Base-by-base conservation (phyloP, 37 sponge, comb jelly and placozoan genomes). In the Tethya wilhelma region DNA sequence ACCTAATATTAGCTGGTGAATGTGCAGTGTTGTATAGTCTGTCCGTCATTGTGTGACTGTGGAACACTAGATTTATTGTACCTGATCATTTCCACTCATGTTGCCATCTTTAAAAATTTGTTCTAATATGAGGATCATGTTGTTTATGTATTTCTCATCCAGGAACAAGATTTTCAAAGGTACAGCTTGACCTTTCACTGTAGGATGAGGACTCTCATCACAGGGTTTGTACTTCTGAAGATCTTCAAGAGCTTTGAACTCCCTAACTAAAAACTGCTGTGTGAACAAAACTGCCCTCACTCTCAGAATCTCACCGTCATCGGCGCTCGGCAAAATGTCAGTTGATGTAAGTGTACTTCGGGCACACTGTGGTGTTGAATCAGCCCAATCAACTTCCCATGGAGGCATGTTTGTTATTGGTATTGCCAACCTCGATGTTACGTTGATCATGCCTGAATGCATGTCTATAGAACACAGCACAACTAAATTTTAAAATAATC, bases 111-210 rank as follows among this genome's bases (percentile, higher is more conserved):
- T n/a, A n/a, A n/a, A n/a, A n/a, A n/a, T n/a, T n/a, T n/a, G n/a
- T n/a, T n/a, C n/a, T n/a, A n/a, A n/a, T n/a, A n/a, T n/a, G n/a
- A 71, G 49, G 29, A 71, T 79, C 5, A 41, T 79, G 4, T 79
- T 44, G 4, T 38, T 9, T 4, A 14, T 79, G 38, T 63, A 64
- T 23, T 64, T 79, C 53, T 79, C 80, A 30, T 79, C 80, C 42
- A 33, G 71, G 36, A 63, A 49, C 69, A 79, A 53, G 5, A 79
- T 26, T 42, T 60, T 55, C 69, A 79, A 37, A 6, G 80, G 80
- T 17, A 75, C 77, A 75, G 59, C 41, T 26, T 75, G 12, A 9
- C 11, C 8, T 28, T 57, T 57, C 28, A 5, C 42, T 22, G n/a
- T 29, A 49, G 33, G 28, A 29, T 38, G 29, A 9, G 22, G 5